These are phyloP conservation scores for Diglossa cyanea DNA, from an alignment of 2,797 vertebrate species.

Conservation along the genomic window DNA sequence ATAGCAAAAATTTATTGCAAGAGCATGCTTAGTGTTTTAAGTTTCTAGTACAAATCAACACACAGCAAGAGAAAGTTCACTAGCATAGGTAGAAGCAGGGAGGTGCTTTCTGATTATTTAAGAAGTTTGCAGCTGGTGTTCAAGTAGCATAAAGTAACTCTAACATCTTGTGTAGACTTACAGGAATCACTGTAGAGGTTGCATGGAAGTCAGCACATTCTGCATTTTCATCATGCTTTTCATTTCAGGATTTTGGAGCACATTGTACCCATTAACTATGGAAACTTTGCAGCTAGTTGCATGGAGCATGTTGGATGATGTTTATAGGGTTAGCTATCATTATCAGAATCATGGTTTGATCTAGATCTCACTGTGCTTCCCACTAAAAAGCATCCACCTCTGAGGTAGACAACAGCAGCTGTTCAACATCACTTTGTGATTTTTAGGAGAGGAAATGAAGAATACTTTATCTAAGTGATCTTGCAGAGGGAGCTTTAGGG, in stretches of 20 bases:
- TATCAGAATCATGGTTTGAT: neutral
- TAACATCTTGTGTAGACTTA: neutral
- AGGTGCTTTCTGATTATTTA: neutral
- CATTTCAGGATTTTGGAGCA: neutral
- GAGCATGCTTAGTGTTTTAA: neutral
- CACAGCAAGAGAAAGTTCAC: neutral
- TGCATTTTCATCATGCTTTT: neutral
- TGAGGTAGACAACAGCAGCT: neutral
- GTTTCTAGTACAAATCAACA: neutral
- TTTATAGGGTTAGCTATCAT: neutral
- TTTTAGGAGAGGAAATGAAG: constrained; percentile 43
- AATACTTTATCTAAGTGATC: constrained; percentile 30
- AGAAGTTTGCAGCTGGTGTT: neutral
- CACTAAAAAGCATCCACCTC: neutral
- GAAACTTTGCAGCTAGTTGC: neutral
- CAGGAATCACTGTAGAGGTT: neutral
- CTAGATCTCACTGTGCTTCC: neutral
- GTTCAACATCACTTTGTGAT: neutral
- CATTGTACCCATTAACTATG: neutral
- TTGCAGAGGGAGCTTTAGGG: constrained; percentile 36
- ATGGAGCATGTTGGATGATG: neutral
- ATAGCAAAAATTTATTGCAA: neutral
- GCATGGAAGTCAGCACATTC: neutral
- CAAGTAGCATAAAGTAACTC: neutral
- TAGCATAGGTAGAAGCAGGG: neutral